These are phyloP conservation scores for Sphaerophoria rueppellii DNA, from an alignment of 2,888 invertebrate species.

Conservation along the genomic window DNA sequence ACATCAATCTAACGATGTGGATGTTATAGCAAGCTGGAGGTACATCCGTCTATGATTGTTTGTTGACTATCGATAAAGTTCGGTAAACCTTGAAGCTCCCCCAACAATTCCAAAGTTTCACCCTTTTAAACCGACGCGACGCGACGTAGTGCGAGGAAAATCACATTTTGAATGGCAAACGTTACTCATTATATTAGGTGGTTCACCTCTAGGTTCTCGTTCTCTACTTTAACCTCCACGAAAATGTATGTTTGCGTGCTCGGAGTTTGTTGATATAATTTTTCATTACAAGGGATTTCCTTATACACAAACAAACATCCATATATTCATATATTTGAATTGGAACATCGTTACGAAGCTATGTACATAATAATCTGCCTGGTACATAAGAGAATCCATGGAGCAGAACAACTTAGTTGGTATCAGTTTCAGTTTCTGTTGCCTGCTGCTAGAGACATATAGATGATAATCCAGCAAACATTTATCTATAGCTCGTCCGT, in stretches of 20 bases:
- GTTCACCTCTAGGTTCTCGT: constrained; percentile 34
- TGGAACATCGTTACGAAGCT: neutral
- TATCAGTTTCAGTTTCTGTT: no score
- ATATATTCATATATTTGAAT: neutral
- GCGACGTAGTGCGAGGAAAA: constrained; percentile 39
- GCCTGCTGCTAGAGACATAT: neutral
- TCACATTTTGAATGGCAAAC: constrained; percentile 48
- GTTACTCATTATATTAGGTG: constrained; percentile 29
- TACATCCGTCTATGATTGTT: neutral
- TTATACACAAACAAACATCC: neutral
- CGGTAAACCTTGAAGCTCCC: constrained; percentile 66
- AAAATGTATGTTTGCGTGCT: constrained; percentile 54
- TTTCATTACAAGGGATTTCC: constrained; percentile 72
- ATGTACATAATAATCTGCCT: no score
- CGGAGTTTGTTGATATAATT: constrained; percentile 71
- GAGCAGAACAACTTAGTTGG: no score
- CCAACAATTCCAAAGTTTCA: constrained; percentile 64
- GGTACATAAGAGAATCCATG: no score
- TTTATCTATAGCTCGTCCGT: constrained; percentile 49
- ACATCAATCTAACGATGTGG: constrained; percentile 1
- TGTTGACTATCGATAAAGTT: constrained; percentile 45
- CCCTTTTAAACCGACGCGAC: constrained; percentile 40
- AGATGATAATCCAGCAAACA: constrained; percentile 51
- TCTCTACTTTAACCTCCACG: neutral
- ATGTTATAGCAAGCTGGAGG: neutral